These are phyloP conservation scores for Cheilosia grossa DNA, from an alignment of 2,888 invertebrate species.

Conservation along the genomic window DNA sequence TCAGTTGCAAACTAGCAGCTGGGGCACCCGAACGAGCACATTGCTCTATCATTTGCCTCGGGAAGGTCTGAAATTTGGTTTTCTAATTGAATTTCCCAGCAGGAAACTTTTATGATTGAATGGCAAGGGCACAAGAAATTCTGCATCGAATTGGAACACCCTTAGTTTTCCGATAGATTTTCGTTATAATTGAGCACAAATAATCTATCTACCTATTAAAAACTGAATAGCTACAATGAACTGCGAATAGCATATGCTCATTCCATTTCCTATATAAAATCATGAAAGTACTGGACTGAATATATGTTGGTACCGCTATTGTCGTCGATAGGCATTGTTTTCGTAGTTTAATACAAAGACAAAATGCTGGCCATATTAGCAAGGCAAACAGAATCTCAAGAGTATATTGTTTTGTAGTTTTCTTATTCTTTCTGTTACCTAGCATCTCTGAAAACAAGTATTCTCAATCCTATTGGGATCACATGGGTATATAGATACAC, in stretches of 20 bases:
- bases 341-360: not conserved
- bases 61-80: conserved; percentile 84
- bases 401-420: not conserved
- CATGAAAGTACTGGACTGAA: too few relatives aligned
- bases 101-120: conserved; percentile 83
- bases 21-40: conserved; percentile 84
- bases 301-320: not conserved
- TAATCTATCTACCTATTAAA: too few relatives aligned
- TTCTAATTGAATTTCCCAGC: conserved; percentile 81
- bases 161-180: too few relatives aligned
- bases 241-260: not conserved
- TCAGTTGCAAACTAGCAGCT: conserved; percentile 84
- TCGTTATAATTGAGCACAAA: too few relatives aligned
- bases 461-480: not conserved
- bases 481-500: not conserved
- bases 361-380: not conserved
- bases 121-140: conserved; percentile 83
- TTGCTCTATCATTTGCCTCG: conserved; percentile 82
- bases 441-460: not conserved
- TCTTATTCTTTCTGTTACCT: not conserved
- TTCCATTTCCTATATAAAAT: not conserved
- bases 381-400: not conserved
- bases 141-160: conserved; percentile 73
- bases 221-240: too few relatives aligned
- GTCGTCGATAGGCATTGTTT: not conserved